These are phyloP conservation scores for Bubalus kerabau DNA, from an alignment of 2,113 vertebrate species.

Conservation along the genomic window DNA sequence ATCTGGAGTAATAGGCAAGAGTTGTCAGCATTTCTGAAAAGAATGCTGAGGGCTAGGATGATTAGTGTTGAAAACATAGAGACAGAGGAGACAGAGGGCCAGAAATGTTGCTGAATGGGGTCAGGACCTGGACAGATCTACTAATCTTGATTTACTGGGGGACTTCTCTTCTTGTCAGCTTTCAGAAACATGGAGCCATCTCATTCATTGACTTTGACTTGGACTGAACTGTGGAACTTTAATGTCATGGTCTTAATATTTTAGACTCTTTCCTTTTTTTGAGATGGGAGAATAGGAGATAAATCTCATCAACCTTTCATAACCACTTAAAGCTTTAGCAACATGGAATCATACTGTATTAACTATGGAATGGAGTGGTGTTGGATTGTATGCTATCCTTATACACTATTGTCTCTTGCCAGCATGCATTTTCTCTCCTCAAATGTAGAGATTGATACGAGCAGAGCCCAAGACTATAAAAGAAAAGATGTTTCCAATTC, in stretches of 20 bases:
- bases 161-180: neutral
- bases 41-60: neutral
- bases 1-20: neutral
- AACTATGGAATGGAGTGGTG: neutral
- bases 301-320: neutral
- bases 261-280: neutral
- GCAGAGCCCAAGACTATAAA: neutral
- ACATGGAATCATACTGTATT: neutral
- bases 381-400: neutral
- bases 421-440: neutral
- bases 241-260: neutral
- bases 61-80: neutral
- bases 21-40: neutral
- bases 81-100: neutral
- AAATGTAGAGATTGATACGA: neutral
- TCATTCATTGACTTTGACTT: neutral
- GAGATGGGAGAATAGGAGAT: neutral
- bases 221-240: neutral
- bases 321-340: neutral
- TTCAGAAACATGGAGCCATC: neutral
- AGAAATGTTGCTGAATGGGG: neutral
- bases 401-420: neutral
- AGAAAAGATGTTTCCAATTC: neutral
- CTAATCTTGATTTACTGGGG: accelerated
- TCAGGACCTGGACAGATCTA: constrained; percentile 27